Conservation (phyloP, 1,140 invertebrate genomes). For the Steinernema khuongi region DNA sequence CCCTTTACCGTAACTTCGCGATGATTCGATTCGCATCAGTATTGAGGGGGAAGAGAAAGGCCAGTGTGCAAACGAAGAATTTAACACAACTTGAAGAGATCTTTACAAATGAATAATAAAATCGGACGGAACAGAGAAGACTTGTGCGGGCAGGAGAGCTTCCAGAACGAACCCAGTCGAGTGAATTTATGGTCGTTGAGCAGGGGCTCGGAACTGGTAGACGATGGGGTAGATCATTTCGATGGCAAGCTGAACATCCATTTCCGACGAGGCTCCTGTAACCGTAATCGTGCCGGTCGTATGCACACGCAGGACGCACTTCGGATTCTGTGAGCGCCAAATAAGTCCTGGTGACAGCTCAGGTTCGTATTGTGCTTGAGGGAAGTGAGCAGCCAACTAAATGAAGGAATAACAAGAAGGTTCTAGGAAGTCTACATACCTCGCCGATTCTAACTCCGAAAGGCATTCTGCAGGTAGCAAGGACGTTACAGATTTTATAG, state of each 20-base stretch:
- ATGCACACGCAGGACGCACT: conserved; percentile 52
- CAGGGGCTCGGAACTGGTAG: conserved; percentile 37
- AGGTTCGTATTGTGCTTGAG: conserved; percentile 50
- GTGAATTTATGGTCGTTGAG: not conserved
- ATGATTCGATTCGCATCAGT: too few relatives aligned
- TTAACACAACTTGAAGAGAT: not conserved
- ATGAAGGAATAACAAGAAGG: conserved; percentile 11
- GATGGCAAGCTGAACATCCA: conserved; percentile 30
- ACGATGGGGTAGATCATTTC: conserved; percentile 44
- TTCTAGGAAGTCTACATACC: conserved; percentile 39
- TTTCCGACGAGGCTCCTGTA: conserved; percentile 46
- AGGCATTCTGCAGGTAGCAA: conserved; percentile 92
- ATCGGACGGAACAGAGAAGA: not conserved
- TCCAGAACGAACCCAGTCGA: not conserved
- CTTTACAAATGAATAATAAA: not conserved
- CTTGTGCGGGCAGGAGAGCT: not conserved
- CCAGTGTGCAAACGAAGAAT: not conserved
- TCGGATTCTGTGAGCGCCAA: conserved; percentile 48
- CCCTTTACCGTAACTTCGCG: too few relatives aligned
- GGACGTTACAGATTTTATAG: conserved; percentile 91
- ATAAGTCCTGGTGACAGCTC: conserved; percentile 49
- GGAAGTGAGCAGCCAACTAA: conserved; percentile 42
- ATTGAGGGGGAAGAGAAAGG: too few relatives aligned
- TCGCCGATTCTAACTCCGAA: conserved; percentile 84
- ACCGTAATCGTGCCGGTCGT: conserved; percentile 55